phyloP scores from a whole-genome alignment of 2,888 invertebrate species.

The Kuschelorhynchus macadamiae region DNA sequence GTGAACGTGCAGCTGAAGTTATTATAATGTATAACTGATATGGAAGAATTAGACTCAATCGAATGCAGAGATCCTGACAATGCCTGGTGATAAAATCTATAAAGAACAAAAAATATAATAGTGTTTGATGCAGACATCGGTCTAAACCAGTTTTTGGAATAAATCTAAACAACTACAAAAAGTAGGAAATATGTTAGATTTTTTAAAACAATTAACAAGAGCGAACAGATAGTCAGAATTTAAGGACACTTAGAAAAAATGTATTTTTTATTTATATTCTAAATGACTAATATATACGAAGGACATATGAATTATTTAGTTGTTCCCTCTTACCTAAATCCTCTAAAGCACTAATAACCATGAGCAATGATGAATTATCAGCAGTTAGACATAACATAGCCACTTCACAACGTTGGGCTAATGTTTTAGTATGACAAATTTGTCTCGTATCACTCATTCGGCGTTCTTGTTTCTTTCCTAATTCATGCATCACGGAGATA shows the following conservation, averaged over 20 bases:
- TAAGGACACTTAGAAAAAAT: neutral
- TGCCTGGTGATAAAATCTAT: slow-evolving; percentile 68
- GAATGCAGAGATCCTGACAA: slow-evolving; percentile 62
- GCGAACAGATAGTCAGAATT: too few species aligned
- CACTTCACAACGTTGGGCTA: slow-evolving; percentile 62
- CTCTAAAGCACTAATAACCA: slow-evolving; percentile 66
- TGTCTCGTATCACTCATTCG: slow-evolving; percentile 51
- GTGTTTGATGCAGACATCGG: too few species aligned
- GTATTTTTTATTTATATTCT: neutral
- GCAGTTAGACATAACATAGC: slow-evolving; percentile 62
- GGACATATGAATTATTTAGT: too few species aligned
- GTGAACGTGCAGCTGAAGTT: slow-evolving; percentile 71
- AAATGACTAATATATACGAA: neutral
- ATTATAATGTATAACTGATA: slow-evolving; percentile 66
- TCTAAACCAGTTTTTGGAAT: too few species aligned
- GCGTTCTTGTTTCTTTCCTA: slow-evolving; percentile 59
- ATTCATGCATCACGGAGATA: slow-evolving; percentile 55
- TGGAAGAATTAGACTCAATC: slow-evolving; percentile 63
- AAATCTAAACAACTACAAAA: too few species aligned
- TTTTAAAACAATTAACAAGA: too few species aligned
- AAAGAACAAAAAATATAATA: slow-evolving; percentile 53
- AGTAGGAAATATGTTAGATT: too few species aligned
- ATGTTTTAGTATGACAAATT: slow-evolving; percentile 63
- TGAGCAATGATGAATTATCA: slow-evolving; percentile 61
- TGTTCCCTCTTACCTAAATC: slow-evolving; percentile 66